A percentile compares a stretch with the other conserved stretches of the same genome.
Conservation (phyloP, 2,797 vertebrate species). For the Poeciliopsis gracilis region DNA sequence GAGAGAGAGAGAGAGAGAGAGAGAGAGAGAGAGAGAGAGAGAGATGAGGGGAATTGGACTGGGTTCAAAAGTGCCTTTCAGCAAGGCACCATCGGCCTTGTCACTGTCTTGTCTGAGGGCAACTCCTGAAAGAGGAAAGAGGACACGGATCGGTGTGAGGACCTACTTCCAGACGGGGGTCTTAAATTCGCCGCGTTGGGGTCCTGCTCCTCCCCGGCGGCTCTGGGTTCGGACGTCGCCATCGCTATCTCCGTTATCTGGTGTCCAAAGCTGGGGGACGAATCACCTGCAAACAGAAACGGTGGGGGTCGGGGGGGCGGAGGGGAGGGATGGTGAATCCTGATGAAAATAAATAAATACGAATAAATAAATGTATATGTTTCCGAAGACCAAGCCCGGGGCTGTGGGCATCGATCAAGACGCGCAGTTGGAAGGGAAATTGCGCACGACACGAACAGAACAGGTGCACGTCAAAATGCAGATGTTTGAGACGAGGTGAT, state of each 20-base stretch:
- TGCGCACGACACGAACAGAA: conserved; percentile 41
- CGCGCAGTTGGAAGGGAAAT: conserved; percentile 47
- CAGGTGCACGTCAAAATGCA: conserved; percentile 23
- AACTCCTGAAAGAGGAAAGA: not conserved
- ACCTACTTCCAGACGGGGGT: conserved; percentile 92
- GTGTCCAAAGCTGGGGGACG: conserved; percentile 48
- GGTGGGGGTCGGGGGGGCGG: conserved; percentile 34
- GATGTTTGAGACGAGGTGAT: not conserved
- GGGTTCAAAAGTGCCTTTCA: conserved; percentile 53
- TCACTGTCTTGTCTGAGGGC: not conserved
- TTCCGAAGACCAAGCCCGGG: not conserved
- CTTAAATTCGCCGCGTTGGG: conserved; percentile 90
- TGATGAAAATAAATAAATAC: not conserved
- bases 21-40: conserved; percentile 39
- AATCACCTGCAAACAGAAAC: conserved; percentile 60
- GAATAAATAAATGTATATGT: not conserved
- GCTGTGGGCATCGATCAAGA: not conserved
- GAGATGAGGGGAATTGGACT: conserved; percentile 7
- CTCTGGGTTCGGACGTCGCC: conserved; percentile 91
- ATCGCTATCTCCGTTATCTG: conserved; percentile 79
- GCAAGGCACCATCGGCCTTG: conserved; percentile 55
- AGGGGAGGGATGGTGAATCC: conserved; percentile 31
- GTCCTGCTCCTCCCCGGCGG: conserved; percentile 88
- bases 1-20: conserved; percentile 29
- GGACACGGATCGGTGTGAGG: conserved; percentile 22